Conservation (phyloP, 2,113 vertebrate genomes). For the Callocephalon fimbriatum region DNA sequence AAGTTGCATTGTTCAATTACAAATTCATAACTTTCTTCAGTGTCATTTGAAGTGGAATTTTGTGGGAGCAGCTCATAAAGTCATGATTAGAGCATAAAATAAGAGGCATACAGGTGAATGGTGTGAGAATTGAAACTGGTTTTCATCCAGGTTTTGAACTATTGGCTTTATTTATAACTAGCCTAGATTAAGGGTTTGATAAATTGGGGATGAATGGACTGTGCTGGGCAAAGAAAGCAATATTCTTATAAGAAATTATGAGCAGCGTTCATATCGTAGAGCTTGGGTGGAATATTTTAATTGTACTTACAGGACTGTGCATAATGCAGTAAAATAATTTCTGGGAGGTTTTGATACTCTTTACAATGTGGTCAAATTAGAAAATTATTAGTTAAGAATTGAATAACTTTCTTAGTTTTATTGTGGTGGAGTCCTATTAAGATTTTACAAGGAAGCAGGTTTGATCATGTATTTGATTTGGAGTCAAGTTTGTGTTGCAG, state of each 20-base stretch:
- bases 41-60: background rate
- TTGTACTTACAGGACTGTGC: background rate
- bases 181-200: background rate
- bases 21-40: background rate
- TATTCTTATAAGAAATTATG: background rate
- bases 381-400: background rate
- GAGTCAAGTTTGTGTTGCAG: background rate
- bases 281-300: background rate
- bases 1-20: background rate
- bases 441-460: conserved; percentile 36
- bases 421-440: background rate
- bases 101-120: background rate
- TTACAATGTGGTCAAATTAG: conserved; percentile 5
- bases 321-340: background rate
- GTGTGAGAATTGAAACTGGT: background rate
- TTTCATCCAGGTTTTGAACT: background rate
- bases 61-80: background rate
- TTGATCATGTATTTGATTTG: background rate
- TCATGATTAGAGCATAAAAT: background rate
- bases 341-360: background rate
- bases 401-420: background rate
- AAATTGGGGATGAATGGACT: background rate
- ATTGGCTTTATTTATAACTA: background rate
- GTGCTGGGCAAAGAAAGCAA: background rate
- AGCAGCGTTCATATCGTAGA: background rate